Evolutionary conservation across 2,113 vertebrate genomes (phyloP).

Genomic region (Oreocharis arfaki): DNA sequence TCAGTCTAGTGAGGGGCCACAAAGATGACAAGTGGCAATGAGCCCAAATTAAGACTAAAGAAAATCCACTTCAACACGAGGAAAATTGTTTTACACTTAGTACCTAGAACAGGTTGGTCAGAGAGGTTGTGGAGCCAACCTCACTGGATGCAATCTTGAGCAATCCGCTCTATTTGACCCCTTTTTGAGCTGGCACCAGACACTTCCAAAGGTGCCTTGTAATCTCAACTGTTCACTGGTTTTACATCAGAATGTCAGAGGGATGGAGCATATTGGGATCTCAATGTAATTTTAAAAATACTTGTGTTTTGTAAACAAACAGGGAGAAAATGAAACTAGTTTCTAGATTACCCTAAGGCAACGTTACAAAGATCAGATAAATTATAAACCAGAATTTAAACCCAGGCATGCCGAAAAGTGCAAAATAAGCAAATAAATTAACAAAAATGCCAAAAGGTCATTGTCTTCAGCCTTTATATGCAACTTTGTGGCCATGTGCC

Average conservation of each 20-base stretch:
- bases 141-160: background rate
- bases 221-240: background rate
- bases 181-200: background rate
- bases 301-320: background rate
- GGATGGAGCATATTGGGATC: background rate
- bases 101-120: background rate
- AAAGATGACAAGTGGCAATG: background rate
- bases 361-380: background rate
- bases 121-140: background rate
- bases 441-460: background rate
- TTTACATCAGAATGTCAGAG: background rate
- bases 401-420: background rate
- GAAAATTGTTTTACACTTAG: background rate
- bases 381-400: background rate
- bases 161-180: background rate
- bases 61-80: background rate
- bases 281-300: background rate
- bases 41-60: background rate
- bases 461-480: background rate
- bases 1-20: background rate
- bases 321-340: background rate
- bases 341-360: background rate
- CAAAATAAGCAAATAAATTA: background rate
- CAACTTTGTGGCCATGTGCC: background rate
- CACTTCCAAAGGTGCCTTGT: background rate